Evolutionary conservation across 2,888 invertebrate genomes (phyloP), one percentile per base, ranked within the genome.

Genomic region (Drosophila prolongata): DNA sequence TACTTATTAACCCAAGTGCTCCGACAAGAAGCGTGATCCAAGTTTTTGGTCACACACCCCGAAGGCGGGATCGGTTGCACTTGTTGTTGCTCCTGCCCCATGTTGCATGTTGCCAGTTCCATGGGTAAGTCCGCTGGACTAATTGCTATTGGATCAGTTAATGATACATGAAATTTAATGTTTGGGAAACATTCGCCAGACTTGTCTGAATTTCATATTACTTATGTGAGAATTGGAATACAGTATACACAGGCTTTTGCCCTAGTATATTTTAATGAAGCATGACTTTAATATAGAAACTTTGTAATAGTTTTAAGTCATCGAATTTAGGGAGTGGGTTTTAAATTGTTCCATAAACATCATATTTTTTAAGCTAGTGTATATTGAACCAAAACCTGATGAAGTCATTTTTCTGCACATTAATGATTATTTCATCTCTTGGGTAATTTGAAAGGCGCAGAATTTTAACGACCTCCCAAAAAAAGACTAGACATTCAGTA

Each of bases 1-100:
- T 71, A 71, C 71, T 71, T 75, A 71, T 71, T 71, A 71, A 75
- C 67, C 75, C 68, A 53, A 75, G 68, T 67, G 71, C 67, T 67
- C 75, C 68, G 54, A 64, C 74, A 67, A 68, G 75, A 71, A 71
- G 70, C 70, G 75, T 71, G 71, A 71, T 75, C 67, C 75, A 53
- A 66, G 55, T 46, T 71, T 65, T 71, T 75, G 70, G 70, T 71
- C 70, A 71, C 70, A 71, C 70, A 75, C 70, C 75, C 70, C 50
- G 67, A 75, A 56, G 70, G 70, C 56, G 44, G 46, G 44, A 50
- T 71, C 57, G 56, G 46, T 42, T 66, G 57, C 70, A 52, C 53
- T 65, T 69, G 65, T 34, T 35, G 46, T 46, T 35, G 34, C 68
- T 27, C 16, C 68, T 38, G 46, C 35, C 46, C 38, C 65, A 46